phyloP scores from a whole-genome alignment of 1,140 invertebrate species.

The Potamilus streckersoni region DNA sequence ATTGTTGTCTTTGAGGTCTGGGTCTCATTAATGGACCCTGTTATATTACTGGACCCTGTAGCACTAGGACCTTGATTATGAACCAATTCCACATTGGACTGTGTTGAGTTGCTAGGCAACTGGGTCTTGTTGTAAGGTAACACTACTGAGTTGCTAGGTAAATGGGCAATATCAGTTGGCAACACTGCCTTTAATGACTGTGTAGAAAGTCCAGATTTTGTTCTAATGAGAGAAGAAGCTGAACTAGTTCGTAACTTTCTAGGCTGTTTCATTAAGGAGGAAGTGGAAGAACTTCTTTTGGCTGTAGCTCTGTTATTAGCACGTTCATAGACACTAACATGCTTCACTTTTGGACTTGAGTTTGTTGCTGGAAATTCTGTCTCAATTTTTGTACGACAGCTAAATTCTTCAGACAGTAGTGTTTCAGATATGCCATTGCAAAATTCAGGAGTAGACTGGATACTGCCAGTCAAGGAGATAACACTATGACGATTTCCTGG shows the following conservation, averaged over 20 bases:
- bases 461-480: slow-evolving; percentile 34
- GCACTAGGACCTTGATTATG: no score
- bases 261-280: slow-evolving; percentile 31
- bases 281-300: slow-evolving; percentile 38
- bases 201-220: neutral
- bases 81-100: no score
- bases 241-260: slow-evolving; percentile 27
- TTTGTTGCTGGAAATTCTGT: slow-evolving; percentile 63
- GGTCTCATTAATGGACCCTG: no score
- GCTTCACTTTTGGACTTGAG: slow-evolving; percentile 60
- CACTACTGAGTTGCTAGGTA: no score
- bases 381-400: slow-evolving; percentile 54
- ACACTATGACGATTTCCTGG: slow-evolving; percentile 23
- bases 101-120: no score
- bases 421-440: slow-evolving; percentile 1
- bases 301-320: slow-evolving; percentile 27
- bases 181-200: no score
- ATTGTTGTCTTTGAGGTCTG: no score
- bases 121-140: no score
- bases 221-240: slow-evolving; percentile 25
- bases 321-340: slow-evolving; percentile 48
- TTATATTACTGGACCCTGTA: no score
- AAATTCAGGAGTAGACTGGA: slow-evolving; percentile 11
- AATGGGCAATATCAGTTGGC: no score
- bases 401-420: slow-evolving; percentile 19